These are phyloP conservation scores for Vesta saturnalis DNA, from an alignment of 2,888 invertebrate genomes.

Conservation along the genomic window DNA sequence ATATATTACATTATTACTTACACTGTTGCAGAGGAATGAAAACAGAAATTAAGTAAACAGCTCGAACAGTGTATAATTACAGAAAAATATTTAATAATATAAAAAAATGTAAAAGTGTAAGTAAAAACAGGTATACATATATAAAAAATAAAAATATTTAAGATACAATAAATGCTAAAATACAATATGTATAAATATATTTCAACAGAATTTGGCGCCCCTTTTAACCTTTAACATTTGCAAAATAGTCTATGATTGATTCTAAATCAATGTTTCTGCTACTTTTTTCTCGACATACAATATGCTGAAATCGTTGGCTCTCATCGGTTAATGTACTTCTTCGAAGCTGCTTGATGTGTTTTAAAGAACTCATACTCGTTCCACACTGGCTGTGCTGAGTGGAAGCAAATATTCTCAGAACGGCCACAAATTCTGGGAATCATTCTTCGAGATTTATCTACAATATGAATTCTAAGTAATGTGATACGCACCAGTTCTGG, in stretches of 20 bases:
- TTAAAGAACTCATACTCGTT: conserved; percentile 1
- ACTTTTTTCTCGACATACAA: too few relatives aligned
- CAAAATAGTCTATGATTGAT: too few relatives aligned
- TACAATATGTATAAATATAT: too few relatives aligned
- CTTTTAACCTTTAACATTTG: too few relatives aligned
- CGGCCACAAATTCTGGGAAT: neutral
- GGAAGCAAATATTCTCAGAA: conserved; percentile 9
- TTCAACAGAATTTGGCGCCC: too few relatives aligned
- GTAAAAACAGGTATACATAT: neutral
- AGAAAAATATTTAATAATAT: neutral
- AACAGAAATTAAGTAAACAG: neutral
- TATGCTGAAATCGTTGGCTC: neutral
- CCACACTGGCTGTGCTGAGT: conserved; percentile 2
- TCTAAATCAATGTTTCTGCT: too few relatives aligned
- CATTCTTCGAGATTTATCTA: conserved; percentile 4
- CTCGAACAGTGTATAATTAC: neutral
- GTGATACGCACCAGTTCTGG: conserved; percentile 11
- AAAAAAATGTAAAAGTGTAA: neutral
- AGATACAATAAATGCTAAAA: neutral
- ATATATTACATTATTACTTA: neutral
- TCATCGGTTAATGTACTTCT: neutral
- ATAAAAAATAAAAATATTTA: neutral
- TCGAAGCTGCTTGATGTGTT: conserved; percentile 2
- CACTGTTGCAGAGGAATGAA: neutral
- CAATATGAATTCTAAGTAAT: conserved; percentile 9